These are phyloP conservation scores for Epistrophella euchroma DNA, from an alignment of 2,888 invertebrate species.

Conservation along the genomic window DNA sequence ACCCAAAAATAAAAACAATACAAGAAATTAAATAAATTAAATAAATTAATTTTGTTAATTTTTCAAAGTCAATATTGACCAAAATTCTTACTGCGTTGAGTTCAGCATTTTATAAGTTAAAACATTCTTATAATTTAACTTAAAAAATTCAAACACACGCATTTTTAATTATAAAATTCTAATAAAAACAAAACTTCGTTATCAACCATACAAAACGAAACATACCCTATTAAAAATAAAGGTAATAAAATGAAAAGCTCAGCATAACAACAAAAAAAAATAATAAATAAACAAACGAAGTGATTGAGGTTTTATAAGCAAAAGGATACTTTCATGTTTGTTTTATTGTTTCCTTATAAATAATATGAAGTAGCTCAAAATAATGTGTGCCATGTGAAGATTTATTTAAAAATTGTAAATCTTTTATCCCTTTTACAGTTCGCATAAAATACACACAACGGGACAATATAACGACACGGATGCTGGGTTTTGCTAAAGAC, in stretches of 20 bases:
- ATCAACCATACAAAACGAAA: background rate
- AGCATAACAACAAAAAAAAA: background rate
- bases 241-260: conserved; percentile 22
- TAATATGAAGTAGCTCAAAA: conserved; percentile 46
- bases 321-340: conserved; percentile 46
- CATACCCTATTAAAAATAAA: conserved; percentile 2
- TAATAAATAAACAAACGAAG: background rate
- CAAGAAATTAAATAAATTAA: too few relatives aligned
- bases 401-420: conserved; percentile 62
- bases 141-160: background rate
- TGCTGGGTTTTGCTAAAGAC: conserved; percentile 43
- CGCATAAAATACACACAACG: conserved; percentile 36
- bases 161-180: background rate
- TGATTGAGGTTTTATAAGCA: background rate
- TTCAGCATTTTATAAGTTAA: too few relatives aligned
- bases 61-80: too few relatives aligned
- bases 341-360: conserved; percentile 24
- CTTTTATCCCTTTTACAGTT: conserved; percentile 45
- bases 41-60: too few relatives aligned
- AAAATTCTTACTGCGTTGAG: too few relatives aligned
- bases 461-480: conserved; percentile 30
- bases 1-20: too few relatives aligned
- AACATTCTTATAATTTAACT: too few relatives aligned
- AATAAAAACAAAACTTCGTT: background rate
- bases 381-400: conserved; percentile 59